Evolutionary conservation across 2,113 vertebrate genomes (phyloP), one percentile per base, ranked within the genome.

Genomic region (Hippopotamus amphibius): DNA sequence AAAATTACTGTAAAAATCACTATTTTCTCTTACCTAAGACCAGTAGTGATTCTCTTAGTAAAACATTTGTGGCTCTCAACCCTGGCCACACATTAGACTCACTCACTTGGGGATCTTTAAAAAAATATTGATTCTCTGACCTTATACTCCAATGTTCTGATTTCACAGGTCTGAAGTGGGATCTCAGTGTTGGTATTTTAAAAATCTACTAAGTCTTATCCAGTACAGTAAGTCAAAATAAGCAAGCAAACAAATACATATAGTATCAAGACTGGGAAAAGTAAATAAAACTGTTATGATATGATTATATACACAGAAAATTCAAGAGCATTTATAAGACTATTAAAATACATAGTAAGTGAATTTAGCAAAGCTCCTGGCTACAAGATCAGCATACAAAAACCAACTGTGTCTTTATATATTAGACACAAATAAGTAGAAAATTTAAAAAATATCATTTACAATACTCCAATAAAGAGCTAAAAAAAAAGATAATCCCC

Each of bases 331-430:
- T 43, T 48, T 57, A 30, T 68, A 24, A 43, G n/a, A 90, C n/a
- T 80, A 4, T n/a, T 63, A 37, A 95, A 87, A 50, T 37, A 37
- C 37, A 50, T 63, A 61, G 33, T 53, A 79, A 71, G 46, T 69
- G 55, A 92, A 92, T 92, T 92, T 79, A 81, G n/a, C 37, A 80
- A 90, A 83, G 28, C 74, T 95, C n/a, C 22, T 89, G 48, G 46
- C 21, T 76, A 30, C 7, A 74, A 53, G 21, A 28, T 83, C 59
- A 68, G 41, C 41, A 55, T 80, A 80, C 28, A 43, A 43, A 90
- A 90, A 30, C n/a, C 22, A 90, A 90, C 30, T 80, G 61, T 80
- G 37, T 37, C 63, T 57, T 57, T 57, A 65, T 57, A 69, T 68
- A 33, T 10, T 90, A 84, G 59, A 79, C 19, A 61, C 9, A 91